Percentiles rank a stretch among this genome's conserved stretches.
Conservation (phyloP, 2,888 invertebrate species). For the Diaprepes abbreviatus region DNA sequence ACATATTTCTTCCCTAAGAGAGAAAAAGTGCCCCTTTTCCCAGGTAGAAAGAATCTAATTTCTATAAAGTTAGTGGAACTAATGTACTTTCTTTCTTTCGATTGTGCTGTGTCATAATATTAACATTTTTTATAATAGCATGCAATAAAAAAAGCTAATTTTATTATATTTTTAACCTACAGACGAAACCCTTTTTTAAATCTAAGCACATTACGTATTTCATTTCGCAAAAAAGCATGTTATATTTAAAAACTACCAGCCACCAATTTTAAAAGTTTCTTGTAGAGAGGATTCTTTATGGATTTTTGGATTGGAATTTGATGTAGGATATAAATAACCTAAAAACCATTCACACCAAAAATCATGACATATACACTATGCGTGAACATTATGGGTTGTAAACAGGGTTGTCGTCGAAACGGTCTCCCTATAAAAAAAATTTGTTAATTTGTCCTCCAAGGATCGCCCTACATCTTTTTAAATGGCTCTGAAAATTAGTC, state of each 20-base stretch:
- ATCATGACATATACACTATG: conserved; percentile 58
- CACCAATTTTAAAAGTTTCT: conserved; percentile 30
- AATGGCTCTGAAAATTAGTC: conserved; percentile 43
- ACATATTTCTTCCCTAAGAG: no score
- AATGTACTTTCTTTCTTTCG: no score
- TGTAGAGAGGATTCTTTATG: conserved; percentile 64
- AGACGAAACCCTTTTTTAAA: not conserved
- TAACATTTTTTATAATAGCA: no score
- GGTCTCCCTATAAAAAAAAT: conserved; percentile 47
- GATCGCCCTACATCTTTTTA: conserved; percentile 35
- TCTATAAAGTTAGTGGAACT: no score
- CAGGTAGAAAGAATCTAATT: no score
- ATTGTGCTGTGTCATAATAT: no score
- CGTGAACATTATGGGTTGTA: conserved; percentile 64
- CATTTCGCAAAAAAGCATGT: conserved; percentile 31
- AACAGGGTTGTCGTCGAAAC: conserved; percentile 48
- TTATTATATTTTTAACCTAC: no score
- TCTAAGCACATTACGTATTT: conserved; percentile 23
- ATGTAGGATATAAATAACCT: conserved; percentile 34
- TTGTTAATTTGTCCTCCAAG: conserved; percentile 33
- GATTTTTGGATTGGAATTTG: conserved; percentile 46
- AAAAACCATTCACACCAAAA: conserved; percentile 52
- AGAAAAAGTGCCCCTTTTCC: no score
- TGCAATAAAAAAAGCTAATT: no score
- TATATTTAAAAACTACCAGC: conserved; percentile 44